Percentiles rank a stretch among this genome's conserved stretches.
Evolutionary conservation across 2,113 vertebrate species (phyloP).

Genomic region (Lucifuga dentata): DNA sequence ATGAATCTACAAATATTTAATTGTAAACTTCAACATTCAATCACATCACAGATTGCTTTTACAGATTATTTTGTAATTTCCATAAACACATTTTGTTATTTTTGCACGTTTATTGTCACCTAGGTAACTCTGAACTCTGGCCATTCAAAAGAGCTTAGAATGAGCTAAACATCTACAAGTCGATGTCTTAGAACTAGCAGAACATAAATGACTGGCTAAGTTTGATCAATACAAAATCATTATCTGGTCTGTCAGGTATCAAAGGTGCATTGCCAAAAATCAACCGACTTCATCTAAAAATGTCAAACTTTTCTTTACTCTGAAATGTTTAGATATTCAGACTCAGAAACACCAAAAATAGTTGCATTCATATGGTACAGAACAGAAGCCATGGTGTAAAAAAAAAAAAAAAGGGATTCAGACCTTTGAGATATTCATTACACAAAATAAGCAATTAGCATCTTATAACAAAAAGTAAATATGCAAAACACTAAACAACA

Average conservation of each 20-base stretch:
- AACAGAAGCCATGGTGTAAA: constrained; percentile 21
- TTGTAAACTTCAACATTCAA: constrained; percentile 44
- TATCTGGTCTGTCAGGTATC: not conserved
- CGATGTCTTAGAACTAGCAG: not conserved
- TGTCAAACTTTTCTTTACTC: not conserved
- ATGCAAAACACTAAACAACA: constrained; percentile 1
- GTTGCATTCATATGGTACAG: constrained; percentile 14
- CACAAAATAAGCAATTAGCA: not conserved
- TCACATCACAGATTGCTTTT: constrained; percentile 22
- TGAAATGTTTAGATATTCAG: not conserved
- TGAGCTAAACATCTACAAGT: not conserved
- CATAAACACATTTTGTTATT: not conserved
- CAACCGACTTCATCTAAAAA: not conserved
- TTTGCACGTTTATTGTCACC: not conserved
- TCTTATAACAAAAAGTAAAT: not conserved
- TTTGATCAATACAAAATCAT: not conserved
- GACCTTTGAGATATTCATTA: not conserved
- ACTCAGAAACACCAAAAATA: constrained; percentile 6
- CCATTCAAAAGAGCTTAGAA: not conserved
- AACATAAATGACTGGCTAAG: constrained; percentile 19
- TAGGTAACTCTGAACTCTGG: not conserved
- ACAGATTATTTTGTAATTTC: not conserved
- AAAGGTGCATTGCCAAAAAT: not conserved
- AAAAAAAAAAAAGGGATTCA: not conserved
- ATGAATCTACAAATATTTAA: constrained; percentile 50